Evolutionary conservation across 2,113 vertebrate genomes (phyloP).

Genomic region (Cephalopterus ornatus): DNA sequence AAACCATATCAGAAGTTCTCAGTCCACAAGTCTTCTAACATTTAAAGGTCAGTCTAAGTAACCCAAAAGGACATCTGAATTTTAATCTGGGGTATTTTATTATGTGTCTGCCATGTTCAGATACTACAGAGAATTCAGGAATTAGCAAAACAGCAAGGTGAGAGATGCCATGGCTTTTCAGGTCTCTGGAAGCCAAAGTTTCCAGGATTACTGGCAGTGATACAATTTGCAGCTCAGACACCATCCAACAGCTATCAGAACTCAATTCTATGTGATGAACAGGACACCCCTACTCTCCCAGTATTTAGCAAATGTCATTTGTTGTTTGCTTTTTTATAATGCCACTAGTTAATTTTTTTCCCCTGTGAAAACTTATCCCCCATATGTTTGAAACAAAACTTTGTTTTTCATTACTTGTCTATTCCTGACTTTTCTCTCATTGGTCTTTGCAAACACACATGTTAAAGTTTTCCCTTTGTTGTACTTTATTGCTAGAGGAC

Average conservation of each 20-base stretch:
- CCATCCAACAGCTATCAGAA: not conserved
- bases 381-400: conserved; percentile 17
- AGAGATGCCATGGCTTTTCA: not conserved
- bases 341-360: not conserved
- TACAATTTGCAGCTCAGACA: not conserved
- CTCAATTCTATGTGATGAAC: not conserved
- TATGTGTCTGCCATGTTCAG: not conserved
- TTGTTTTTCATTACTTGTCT: conserved; percentile 1
- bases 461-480: conserved; percentile 16
- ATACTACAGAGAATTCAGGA: not conserved
- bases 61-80: not conserved
- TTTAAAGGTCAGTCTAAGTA: not conserved
- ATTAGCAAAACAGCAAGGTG: not conserved
- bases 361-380: not conserved
- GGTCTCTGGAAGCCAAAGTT: not conserved
- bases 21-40: not conserved
- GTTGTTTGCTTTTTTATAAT: not conserved
- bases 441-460: not conserved
- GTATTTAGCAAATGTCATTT: not conserved
- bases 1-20: not conserved
- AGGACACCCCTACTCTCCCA: not conserved
- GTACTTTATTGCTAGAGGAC: conserved; percentile 30
- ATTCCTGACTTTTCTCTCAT: not conserved
- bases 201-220: not conserved
- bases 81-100: not conserved